These are phyloP conservation scores for Gymnorhina tibicen DNA, from an alignment of 2,113 vertebrate species.

Conservation along the genomic window DNA sequence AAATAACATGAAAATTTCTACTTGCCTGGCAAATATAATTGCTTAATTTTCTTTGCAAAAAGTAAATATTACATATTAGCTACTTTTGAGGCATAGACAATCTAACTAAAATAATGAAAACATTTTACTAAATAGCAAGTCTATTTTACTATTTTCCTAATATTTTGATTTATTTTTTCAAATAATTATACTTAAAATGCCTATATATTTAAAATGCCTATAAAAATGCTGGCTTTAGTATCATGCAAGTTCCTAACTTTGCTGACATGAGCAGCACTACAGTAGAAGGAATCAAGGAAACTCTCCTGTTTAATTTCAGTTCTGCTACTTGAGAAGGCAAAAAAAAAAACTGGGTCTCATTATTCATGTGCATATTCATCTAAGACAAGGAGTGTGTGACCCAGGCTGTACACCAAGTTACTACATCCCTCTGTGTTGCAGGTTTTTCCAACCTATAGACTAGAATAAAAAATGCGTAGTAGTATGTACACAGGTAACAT, in stretches of 20 bases:
- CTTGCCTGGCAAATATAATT: neutral
- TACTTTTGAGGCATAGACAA: neutral
- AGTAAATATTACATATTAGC: neutral
- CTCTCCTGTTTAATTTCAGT: neutral
- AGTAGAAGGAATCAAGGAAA: neutral
- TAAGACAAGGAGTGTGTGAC: neutral
- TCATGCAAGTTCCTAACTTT: neutral
- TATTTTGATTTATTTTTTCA: neutral
- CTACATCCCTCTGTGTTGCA: neutral
- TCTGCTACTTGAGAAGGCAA: neutral
- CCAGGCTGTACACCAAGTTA: neutral
- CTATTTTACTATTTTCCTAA: neutral
- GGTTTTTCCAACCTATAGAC: neutral
- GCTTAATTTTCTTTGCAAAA: neutral
- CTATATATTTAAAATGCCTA: neutral
- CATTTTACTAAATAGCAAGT: neutral
- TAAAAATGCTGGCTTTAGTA: neutral
- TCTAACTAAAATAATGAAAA: neutral
- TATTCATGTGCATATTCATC: neutral
- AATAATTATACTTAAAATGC: neutral
- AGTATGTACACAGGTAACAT: neutral
- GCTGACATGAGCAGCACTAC: neutral
- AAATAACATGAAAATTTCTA: neutral
- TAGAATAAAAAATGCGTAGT: neutral
- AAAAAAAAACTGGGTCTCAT: neutral